phyloP scores from a whole-genome alignment of 2,113 vertebrate genomes.

The Indicator indicator region DNA sequence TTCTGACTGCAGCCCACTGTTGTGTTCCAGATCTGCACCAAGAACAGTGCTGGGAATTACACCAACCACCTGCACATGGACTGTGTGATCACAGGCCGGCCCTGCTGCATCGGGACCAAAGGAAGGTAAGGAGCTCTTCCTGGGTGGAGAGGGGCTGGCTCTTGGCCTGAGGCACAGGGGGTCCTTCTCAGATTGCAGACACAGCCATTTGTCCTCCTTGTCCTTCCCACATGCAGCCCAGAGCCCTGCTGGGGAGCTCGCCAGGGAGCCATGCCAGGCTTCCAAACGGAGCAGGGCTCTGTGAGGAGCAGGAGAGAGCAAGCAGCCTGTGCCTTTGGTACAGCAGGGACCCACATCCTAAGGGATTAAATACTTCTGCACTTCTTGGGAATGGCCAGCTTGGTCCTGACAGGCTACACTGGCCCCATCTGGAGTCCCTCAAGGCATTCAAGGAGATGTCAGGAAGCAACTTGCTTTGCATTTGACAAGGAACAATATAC shows the following conservation, averaged over 20 bases:
- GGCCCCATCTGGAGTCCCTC: not conserved
- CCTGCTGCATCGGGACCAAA: conserved; percentile 98
- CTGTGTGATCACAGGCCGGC: conserved; percentile 93
- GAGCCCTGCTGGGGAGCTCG: not conserved
- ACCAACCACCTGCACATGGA: conserved; percentile 98
- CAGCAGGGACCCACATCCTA: not conserved
- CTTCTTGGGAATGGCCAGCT: not conserved
- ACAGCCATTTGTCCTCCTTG: not conserved
- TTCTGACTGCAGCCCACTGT: conserved; percentile 8
- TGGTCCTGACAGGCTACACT: not conserved
- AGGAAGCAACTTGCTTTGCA: not conserved
- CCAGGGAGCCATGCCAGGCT: not conserved
- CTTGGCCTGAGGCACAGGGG: not conserved
- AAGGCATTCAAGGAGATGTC: not conserved
- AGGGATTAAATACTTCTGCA: not conserved
- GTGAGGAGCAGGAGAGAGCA: not conserved
- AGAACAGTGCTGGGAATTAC: conserved; percentile 92
- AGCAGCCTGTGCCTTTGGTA: not conserved
- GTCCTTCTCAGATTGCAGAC: not conserved
- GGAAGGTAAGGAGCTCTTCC: conserved; percentile 84
- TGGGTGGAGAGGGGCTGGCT: not conserved
- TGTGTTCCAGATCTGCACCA: conserved; percentile 90
- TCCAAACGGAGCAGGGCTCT: not conserved
- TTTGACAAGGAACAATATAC: not conserved
- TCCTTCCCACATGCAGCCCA: not conserved